Evolutionary conservation across 1,140 invertebrate genomes (phyloP).

Genomic region (Apocrypta bakeri): DNA sequence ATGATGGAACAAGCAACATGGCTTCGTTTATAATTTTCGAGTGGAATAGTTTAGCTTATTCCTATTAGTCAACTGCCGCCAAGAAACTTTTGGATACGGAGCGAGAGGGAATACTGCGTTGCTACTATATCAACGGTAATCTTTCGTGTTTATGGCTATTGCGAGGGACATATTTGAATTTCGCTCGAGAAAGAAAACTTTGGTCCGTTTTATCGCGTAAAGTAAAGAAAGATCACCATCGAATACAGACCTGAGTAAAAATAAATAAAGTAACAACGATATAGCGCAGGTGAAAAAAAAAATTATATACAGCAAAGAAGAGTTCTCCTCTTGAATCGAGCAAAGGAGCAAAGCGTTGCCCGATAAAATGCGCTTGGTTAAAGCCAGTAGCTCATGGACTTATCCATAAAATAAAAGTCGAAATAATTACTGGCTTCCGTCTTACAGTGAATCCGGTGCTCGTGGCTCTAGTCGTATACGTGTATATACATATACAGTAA

Average conservation of each 20-base stretch:
- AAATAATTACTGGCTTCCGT: slow-evolving; percentile 9
- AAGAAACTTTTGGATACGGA: no score
- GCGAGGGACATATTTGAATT: background rate
- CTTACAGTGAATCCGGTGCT: background rate
- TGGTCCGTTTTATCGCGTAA: background rate
- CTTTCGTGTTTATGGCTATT: background rate
- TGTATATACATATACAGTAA: no score
- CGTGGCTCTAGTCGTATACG: background rate
- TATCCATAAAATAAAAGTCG: slow-evolving; percentile 10
- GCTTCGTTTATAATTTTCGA: background rate
- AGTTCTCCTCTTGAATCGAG: background rate
- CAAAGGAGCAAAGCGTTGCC: no score
- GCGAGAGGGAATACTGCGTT: background rate
- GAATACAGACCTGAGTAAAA: background rate
- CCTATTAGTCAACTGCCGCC: background rate
- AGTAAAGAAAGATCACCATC: background rate
- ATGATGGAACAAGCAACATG: background rate
- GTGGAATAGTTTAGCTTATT: background rate
- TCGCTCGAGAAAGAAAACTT: background rate
- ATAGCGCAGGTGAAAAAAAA: no score
- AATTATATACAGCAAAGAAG: no score
- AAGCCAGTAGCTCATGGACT: background rate
- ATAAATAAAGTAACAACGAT: background rate
- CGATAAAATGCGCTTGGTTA: background rate
- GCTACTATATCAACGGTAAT: background rate